These are phyloP conservation scores for Heliconius cydno DNA, from an alignment of 2,888 invertebrate genomes.

Conservation along the genomic window DNA sequence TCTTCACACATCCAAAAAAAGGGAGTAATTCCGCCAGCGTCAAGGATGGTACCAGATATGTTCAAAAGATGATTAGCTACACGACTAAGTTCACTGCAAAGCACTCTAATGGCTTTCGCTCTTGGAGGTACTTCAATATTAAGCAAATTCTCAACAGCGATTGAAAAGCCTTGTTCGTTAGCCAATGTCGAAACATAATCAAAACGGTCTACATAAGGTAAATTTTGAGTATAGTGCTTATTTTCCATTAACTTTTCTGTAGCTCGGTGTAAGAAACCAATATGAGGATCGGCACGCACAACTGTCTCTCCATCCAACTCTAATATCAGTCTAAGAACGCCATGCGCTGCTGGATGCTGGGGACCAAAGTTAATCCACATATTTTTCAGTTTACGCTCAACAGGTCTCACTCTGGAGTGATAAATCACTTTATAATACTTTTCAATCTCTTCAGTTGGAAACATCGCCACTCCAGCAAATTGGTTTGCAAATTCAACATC, in stretches of 20 bases:
- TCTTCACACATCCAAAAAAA: conserved; percentile 97
- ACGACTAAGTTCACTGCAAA: conserved; percentile 90
- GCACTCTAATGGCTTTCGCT: conserved; percentile 90
- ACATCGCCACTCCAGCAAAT: conserved; percentile 83
- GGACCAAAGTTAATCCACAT: conserved; percentile 93
- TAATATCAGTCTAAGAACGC: conserved; percentile 91
- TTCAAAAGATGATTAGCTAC: conserved; percentile 92
- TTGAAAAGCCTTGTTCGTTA: conserved; percentile 90
- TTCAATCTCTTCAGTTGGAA: conserved; percentile 74
- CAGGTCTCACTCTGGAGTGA: conserved; percentile 64
- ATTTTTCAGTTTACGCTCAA: conserved; percentile 85
- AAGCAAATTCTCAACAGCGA: conserved; percentile 92
- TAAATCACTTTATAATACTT: conserved; percentile 68
- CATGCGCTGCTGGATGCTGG: conserved; percentile 95
- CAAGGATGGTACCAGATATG: conserved; percentile 88
- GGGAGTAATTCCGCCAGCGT: conserved; percentile 94
- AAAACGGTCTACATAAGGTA: conserved; percentile 94
- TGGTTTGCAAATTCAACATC: conserved; percentile 84
- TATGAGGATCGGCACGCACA: conserved; percentile 90
- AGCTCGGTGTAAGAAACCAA: conserved; percentile 93
- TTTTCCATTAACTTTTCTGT: conserved; percentile 95
- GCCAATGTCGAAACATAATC: conserved; percentile 94
- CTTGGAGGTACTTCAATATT: conserved; percentile 90
- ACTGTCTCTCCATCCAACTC: conserved; percentile 93
- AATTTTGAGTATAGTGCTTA: conserved; percentile 92